Conservation (phyloP, 2,113 vertebrate species). For the Gasterosteus aculeatus region DNA sequence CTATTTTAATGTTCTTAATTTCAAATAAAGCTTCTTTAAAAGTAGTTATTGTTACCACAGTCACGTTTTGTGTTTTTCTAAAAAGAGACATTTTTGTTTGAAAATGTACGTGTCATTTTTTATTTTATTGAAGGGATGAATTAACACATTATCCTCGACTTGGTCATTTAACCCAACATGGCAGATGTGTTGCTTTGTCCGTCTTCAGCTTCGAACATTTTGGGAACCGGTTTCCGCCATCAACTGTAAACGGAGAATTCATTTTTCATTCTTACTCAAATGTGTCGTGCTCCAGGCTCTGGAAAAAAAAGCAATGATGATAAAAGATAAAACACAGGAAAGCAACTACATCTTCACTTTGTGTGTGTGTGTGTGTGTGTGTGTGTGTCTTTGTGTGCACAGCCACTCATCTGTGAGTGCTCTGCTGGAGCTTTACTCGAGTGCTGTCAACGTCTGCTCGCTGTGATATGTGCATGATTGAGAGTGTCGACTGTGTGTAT, state of each 20-base stretch:
- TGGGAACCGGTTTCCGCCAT: constrained; percentile 23
- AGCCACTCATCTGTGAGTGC: constrained; percentile 73
- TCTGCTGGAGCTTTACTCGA: constrained; percentile 72
- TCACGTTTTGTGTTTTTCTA: not conserved
- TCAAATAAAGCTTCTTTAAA: not conserved
- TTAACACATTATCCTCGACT: not conserved
- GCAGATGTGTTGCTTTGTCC: constrained; percentile 13
- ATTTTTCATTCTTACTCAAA: constrained; percentile 40
- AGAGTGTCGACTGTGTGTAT: constrained; percentile 65
- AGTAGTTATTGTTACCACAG: not conserved
- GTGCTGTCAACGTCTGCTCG: constrained; percentile 74
- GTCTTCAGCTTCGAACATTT: constrained; percentile 1
- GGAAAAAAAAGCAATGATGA: constrained; percentile 45
- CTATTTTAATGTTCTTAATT: not conserved
- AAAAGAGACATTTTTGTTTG: not conserved
- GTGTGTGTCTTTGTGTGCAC: constrained; percentile 49
- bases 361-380: constrained; percentile 42
- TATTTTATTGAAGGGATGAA: not conserved
- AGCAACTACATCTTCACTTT: constrained; percentile 41
- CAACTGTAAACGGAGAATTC: constrained; percentile 37
- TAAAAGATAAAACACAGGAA: constrained; percentile 78
- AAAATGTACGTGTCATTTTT: not conserved
- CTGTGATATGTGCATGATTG: constrained; percentile 78
- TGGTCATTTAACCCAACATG: not conserved
- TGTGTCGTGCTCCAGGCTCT: constrained; percentile 30